Conservation (phyloP, 2,113 vertebrate genomes). For the Athene cunicularia region DNA sequence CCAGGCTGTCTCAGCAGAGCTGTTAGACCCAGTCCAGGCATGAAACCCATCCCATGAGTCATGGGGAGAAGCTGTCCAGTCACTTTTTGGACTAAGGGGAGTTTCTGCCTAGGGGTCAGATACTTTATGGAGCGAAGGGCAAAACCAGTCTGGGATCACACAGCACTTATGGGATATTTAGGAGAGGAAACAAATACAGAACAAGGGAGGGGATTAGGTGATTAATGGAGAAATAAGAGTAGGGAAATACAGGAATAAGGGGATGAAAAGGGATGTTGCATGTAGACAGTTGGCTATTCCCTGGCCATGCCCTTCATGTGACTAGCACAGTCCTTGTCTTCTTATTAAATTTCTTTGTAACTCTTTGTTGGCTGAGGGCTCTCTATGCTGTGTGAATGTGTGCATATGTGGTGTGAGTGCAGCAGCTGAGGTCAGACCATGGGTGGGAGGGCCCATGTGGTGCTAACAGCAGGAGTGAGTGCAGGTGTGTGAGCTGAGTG, state of each 20-base stretch:
- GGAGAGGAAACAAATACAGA: not conserved
- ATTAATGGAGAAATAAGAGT: not conserved
- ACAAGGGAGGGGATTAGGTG: not conserved
- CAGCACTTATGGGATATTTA: not conserved
- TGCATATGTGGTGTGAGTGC: rapidly evolving
- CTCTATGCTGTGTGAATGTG: not conserved
- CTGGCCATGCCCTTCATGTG: not conserved
- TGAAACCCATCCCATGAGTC: not conserved
- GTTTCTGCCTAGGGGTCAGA: not conserved
- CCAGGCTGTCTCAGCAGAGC: rapidly evolving
- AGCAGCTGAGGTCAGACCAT: not conserved
- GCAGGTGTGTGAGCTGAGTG: not conserved
- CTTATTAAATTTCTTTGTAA: not conserved
- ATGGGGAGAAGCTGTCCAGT: not conserved
- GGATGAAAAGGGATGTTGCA: not conserved
- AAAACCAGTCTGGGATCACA: not conserved
- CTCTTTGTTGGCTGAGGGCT: not conserved
- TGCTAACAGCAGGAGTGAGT: not conserved
- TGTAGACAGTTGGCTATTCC: not conserved
- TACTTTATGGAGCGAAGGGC: no score
- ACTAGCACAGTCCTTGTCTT: not conserved
- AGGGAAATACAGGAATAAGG: not conserved
- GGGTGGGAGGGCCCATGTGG: not conserved
- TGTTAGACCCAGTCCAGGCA: rapidly evolving
- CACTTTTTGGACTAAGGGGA: not conserved